These are phyloP conservation scores for Micrastur ruficollis DNA, from an alignment of 2,797 vertebrate genomes.

Conservation along the genomic window DNA sequence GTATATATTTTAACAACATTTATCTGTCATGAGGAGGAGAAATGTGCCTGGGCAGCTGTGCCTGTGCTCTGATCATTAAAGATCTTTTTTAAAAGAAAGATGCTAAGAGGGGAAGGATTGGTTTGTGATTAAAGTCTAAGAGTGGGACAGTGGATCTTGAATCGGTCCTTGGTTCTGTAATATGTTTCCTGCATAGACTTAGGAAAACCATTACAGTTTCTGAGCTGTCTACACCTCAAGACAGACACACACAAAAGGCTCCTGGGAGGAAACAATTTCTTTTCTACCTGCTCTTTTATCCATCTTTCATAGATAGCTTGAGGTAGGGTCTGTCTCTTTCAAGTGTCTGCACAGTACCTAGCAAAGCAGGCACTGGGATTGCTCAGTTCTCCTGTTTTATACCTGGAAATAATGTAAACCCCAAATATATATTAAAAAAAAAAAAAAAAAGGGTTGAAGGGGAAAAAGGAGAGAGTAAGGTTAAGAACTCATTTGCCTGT, in stretches of 20 bases:
- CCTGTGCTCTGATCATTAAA: background rate
- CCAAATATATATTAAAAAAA: background rate
- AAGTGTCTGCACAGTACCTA: background rate
- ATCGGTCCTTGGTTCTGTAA: background rate
- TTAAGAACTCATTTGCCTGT: background rate
- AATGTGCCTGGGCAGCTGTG: background rate
- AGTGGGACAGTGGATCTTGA: background rate
- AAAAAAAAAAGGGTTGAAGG: fast-evolving
- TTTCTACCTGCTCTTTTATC: background rate
- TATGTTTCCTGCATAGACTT: fast-evolving
- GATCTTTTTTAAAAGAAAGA: background rate
- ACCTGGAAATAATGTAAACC: background rate
- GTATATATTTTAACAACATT: background rate
- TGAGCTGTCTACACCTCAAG: background rate
- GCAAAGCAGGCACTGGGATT: background rate
- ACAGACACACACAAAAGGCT: background rate
- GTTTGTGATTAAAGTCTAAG: background rate
- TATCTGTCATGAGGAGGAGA: background rate
- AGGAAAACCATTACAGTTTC: background rate
- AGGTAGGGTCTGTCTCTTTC: background rate
- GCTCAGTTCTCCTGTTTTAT: background rate
- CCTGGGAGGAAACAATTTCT: fast-evolving
- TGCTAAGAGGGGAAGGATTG: background rate
- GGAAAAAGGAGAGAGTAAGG: background rate
- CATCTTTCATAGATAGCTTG: background rate